Evolutionary conservation across 1,140 invertebrate species (phyloP).

Genomic region (Sarcophaga bullata): DNA sequence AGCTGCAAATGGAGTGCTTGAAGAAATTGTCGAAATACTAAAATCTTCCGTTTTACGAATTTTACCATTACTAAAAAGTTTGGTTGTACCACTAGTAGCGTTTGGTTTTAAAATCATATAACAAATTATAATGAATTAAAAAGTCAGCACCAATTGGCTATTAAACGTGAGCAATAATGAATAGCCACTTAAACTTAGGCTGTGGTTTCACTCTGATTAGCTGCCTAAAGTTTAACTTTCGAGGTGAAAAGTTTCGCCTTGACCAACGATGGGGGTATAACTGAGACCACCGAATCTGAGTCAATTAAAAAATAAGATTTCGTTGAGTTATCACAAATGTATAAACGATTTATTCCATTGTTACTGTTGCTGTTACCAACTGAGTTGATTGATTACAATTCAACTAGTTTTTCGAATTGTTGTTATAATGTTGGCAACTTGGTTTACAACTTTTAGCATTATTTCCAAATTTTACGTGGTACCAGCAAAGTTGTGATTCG

Average conservation of each 20-base stretch:
- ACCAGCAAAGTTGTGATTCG: not conserved
- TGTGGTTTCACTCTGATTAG: conserved; percentile 3
- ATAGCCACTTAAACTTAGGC: not conserved
- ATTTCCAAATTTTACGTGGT: not conserved
- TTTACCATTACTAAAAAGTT: no score
- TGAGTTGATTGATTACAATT: conserved; percentile 15
- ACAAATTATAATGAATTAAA: no score
- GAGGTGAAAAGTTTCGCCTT: not conserved
- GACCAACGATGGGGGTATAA: not conserved
- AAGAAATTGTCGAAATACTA: no score
- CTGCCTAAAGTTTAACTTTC: conserved; percentile 11
- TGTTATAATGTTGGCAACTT: not conserved
- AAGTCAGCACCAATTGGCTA: no score
- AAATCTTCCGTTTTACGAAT: no score
- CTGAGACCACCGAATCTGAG: conserved; percentile 21
- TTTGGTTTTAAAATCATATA: no score
- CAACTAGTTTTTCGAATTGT: conserved; percentile 16
- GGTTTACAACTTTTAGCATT: not conserved
- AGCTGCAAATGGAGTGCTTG: no score
- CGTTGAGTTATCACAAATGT: conserved; percentile 1
- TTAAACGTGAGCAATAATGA: no score
- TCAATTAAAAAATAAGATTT: conserved; percentile 6
- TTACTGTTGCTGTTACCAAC: conserved; percentile 22
- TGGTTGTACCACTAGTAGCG: no score
- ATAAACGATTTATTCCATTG: not conserved